These are phyloP conservation scores for Julus scandinavius DNA, from an alignment of 2,888 invertebrate genomes.

Conservation along the genomic window DNA sequence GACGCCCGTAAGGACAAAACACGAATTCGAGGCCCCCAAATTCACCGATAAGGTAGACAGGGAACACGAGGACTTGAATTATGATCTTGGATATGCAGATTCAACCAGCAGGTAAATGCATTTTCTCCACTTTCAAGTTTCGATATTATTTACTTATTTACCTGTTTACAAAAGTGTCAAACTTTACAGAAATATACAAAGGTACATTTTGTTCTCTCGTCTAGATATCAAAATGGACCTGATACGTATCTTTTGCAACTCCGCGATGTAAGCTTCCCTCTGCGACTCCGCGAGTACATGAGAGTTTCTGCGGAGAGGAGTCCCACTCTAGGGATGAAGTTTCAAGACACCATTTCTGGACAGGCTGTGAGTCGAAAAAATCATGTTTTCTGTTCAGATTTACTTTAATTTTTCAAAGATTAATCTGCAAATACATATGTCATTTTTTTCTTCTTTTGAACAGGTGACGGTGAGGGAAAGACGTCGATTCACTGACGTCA, in stretches of 20 bases:
- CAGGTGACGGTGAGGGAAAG: constrained; percentile 76
- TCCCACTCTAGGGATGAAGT: constrained; percentile 60
- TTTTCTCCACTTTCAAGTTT: too few species aligned
- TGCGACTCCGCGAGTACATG: constrained; percentile 90
- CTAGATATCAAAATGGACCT: constrained; percentile 93
- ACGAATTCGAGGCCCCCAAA: constrained; percentile 51
- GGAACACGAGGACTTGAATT: constrained; percentile 82
- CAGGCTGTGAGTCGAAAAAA: constrained; percentile 33
- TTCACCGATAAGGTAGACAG: constrained; percentile 69
- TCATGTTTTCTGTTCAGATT: too few species aligned
- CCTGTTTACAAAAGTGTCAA: too few species aligned
- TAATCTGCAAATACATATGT: not conserved
- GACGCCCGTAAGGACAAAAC: constrained; percentile 54
- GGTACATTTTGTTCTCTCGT: constrained; percentile 55
- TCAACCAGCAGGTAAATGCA: constrained; percentile 74
- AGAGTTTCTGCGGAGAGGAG: constrained; percentile 68
- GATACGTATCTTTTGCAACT: constrained; percentile 95
- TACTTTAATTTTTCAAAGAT: not conserved
- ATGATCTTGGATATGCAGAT: constrained; percentile 81
- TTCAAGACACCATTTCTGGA: constrained; percentile 59
- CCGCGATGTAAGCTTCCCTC: constrained; percentile 94
- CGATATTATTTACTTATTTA: too few species aligned
- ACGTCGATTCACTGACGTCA: constrained; percentile 90
- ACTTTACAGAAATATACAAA: too few species aligned
- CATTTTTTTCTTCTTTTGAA: not conserved